Percentiles rank a stretch among this genome's conserved stretches.
phyloP scores from a whole-genome alignment of 2,888 invertebrate genomes.

The Cotesia congregata region DNA sequence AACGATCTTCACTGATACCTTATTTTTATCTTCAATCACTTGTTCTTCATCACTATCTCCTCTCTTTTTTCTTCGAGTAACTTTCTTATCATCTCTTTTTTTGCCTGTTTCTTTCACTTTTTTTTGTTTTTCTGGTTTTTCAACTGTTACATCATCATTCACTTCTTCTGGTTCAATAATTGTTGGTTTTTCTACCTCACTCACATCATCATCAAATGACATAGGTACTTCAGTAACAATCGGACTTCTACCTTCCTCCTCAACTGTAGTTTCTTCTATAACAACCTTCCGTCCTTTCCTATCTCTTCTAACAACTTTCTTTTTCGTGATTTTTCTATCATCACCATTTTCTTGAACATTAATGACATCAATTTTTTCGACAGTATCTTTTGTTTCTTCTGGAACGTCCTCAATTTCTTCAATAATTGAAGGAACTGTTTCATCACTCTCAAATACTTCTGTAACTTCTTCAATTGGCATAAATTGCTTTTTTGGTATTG shows the following conservation, averaged over 20 bases:
- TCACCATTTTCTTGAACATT: conserved; percentile 47
- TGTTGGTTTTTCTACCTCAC: conserved; percentile 45
- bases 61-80: no score
- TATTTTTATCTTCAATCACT: conserved; percentile 68
- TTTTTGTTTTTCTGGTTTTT: conserved; percentile 66
- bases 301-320: conserved; percentile 63
- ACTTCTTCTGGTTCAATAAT: conserved; percentile 13
- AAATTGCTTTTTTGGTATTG: conserved; percentile 65
- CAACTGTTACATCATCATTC: conserved; percentile 66
- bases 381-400: conserved; percentile 34
- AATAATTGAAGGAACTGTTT: conserved; percentile 58
- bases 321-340: conserved; percentile 60
- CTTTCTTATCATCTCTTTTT: no score
- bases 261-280: conserved; percentile 67
- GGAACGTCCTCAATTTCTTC: conserved; percentile 59
- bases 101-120: conserved; percentile 68
- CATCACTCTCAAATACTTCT: conserved; percentile 54
- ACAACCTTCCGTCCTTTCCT: conserved; percentile 67
- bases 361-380: conserved; percentile 40
- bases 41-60: conserved; percentile 67
- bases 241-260: conserved; percentile 66
- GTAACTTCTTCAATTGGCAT: conserved; percentile 64
- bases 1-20: conserved; percentile 70
- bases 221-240: conserved; percentile 65
- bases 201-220: conserved; percentile 53